Evolutionary conservation across 2,797 vertebrate species (phyloP).

Genomic region (Coregonus suidteri): DNA sequence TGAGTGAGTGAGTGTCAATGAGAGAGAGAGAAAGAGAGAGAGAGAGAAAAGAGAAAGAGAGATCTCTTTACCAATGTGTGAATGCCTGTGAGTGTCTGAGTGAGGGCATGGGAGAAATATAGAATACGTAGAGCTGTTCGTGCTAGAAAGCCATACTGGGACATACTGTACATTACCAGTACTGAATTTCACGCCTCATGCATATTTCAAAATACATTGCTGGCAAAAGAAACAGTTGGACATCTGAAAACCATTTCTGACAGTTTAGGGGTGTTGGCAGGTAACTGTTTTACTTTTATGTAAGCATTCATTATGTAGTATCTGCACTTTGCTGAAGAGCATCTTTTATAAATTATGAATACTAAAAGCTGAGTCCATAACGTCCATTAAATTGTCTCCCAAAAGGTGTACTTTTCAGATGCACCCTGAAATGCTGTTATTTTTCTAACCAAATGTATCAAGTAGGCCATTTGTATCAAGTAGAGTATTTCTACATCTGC

Average conservation of each 20-base stretch:
- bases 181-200: neutral
- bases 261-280: slow-evolving; percentile 66
- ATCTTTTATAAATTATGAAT: slow-evolving; percentile 81
- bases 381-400: slow-evolving; percentile 76
- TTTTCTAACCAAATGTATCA: neutral
- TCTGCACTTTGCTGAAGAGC: slow-evolving; percentile 78
- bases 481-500: neutral
- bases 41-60: slow-evolving; percentile 5
- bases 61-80: neutral
- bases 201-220: slow-evolving; percentile 47
- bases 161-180: neutral
- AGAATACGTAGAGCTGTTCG: slow-evolving; percentile 25
- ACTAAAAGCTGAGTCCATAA: slow-evolving; percentile 80
- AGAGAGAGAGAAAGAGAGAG: slow-evolving; percentile 13
- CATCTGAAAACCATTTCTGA: slow-evolving; percentile 39
- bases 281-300: slow-evolving; percentile 75
- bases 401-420: slow-evolving; percentile 64
- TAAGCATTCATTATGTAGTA: slow-evolving; percentile 79
- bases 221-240: slow-evolving; percentile 63
- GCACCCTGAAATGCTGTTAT: slow-evolving; percentile 33
- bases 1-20: neutral
- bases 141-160: neutral
- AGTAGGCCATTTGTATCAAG: neutral
- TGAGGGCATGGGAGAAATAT: slow-evolving; percentile 11
- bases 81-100: neutral